phyloP scores from a whole-genome alignment of 2,113 vertebrate species.

The Elaphurus davidianus region DNA sequence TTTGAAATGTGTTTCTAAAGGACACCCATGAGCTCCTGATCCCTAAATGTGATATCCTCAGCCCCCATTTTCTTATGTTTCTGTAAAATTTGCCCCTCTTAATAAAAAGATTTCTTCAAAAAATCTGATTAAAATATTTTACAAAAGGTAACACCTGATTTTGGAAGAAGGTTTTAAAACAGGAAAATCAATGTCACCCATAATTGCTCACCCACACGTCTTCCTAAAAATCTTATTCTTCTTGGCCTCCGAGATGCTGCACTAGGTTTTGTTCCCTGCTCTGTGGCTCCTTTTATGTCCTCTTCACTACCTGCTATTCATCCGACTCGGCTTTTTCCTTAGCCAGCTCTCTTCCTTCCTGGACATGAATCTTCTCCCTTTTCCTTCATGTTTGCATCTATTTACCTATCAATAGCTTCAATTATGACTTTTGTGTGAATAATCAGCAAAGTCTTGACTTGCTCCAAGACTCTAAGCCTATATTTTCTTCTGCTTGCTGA shows the following conservation, averaged over 20 bases:
- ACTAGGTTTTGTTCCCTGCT: not conserved
- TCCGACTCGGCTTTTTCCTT: not conserved
- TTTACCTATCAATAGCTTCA: not conserved
- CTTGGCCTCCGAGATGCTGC: accelerated
- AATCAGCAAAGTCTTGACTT: not conserved
- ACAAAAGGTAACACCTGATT: not conserved
- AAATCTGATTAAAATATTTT: not conserved
- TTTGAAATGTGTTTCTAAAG: not conserved
- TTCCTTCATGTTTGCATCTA: not conserved
- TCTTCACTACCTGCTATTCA: not conserved
- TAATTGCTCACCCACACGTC: not conserved
- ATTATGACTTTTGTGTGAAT: not conserved
- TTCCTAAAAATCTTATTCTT: not conserved
- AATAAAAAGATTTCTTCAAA: not conserved
- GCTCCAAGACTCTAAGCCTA: not conserved
- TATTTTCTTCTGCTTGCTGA: not conserved
- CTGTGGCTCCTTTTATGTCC: not conserved
- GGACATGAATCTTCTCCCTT: too few relatives aligned
- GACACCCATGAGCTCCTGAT: not conserved
- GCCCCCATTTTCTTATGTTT: not conserved
- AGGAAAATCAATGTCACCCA: not conserved
- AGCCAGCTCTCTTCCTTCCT: not conserved
- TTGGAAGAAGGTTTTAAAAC: not conserved
- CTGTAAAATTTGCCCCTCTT: not conserved
- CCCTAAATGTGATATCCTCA: not conserved